A percentile compares a stretch with the other conserved stretches of the same genome.
Evolutionary conservation across 2,888 invertebrate species (phyloP).

Genomic region (Globia sparganii): DNA sequence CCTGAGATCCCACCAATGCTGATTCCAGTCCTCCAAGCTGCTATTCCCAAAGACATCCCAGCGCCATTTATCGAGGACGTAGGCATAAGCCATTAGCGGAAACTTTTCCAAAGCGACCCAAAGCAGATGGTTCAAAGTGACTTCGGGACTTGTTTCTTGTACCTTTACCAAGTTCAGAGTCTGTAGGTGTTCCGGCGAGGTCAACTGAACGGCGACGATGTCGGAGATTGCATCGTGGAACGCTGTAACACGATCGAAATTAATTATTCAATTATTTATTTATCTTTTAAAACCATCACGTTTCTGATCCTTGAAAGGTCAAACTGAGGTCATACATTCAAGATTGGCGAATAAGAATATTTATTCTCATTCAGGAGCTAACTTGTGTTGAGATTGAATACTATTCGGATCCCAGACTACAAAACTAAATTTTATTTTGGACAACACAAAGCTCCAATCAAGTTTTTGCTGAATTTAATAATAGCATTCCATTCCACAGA

Average conservation of each 20-base stretch:
- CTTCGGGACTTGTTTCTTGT: conserved; percentile 78
- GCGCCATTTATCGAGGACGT: conserved; percentile 85
- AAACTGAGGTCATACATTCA: conserved; percentile 16
- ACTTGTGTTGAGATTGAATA: background rate
- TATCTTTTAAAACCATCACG: conserved; percentile 36
- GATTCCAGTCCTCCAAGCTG: conserved; percentile 82
- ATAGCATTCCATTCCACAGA: background rate
- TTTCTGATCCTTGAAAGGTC: conserved; percentile 39
- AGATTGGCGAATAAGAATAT: conserved; percentile 9
- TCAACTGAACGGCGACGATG: conserved; percentile 90
- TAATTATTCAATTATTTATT: conserved; percentile 43
- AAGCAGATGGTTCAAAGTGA: conserved; percentile 83
- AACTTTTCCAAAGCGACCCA: conserved; percentile 86
- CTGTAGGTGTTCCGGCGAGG: conserved; percentile 87
- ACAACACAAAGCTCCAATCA: background rate
- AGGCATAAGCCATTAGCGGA: conserved; percentile 86
- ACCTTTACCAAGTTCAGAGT: conserved; percentile 83
- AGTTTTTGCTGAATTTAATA: conserved; percentile 17
- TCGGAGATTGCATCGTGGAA: conserved; percentile 92
- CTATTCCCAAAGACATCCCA: conserved; percentile 85
- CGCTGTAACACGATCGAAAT: conserved; percentile 77
- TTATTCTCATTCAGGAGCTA: conserved; percentile 9
- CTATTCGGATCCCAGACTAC: background rate
- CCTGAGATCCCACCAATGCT: conserved; percentile 88
- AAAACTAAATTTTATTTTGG: conserved; percentile 15